Evolutionary conservation across 1,140 invertebrate genomes (phyloP).

Genomic region (Scaptomyza graminum): DNA sequence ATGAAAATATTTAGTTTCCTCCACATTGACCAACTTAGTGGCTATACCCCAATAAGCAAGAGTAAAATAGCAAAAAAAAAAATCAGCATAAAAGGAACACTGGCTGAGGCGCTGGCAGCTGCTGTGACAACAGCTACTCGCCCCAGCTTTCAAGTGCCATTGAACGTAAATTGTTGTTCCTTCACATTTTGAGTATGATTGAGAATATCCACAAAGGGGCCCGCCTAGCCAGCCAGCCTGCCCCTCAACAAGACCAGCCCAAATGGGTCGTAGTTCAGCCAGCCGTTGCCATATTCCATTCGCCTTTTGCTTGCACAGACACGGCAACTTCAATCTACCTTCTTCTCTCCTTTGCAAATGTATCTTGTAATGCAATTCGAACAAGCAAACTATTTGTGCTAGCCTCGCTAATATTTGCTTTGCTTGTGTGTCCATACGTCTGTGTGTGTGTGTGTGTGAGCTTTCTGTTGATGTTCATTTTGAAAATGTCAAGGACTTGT

Average conservation of each 20-base stretch:
- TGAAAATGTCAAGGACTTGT: constrained; percentile 75
- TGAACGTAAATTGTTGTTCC: constrained; percentile 83
- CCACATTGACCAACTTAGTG: background rate
- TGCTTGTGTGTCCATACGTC: background rate
- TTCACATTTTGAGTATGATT: constrained; percentile 82
- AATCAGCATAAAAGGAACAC: background rate
- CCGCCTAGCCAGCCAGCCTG: background rate
- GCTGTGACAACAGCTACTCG: constrained; percentile 67
- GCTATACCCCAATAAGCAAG: background rate
- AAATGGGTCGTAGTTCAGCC: constrained; percentile 20
- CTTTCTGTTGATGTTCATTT: constrained; percentile 63
- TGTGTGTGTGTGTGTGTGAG: background rate
- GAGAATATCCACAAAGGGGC: constrained; percentile 76
- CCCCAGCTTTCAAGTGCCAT: constrained; percentile 70
- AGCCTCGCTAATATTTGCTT: constrained; percentile 49
- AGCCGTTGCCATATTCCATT: constrained; percentile 51
- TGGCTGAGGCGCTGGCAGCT: constrained; percentile 23
- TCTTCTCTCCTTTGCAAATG: constrained; percentile 24
- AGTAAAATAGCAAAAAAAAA: background rate
- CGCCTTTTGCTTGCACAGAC: constrained; percentile 73
- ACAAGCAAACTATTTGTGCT: constrained; percentile 67
- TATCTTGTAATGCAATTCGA: constrained; percentile 41
- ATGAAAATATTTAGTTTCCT: too few relatives aligned
- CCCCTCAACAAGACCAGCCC: background rate
- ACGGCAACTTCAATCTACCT: constrained; percentile 55